Evolutionary conservation across 2,113 vertebrate genomes (phyloP).

Genomic region (Varanus salvator): DNA sequence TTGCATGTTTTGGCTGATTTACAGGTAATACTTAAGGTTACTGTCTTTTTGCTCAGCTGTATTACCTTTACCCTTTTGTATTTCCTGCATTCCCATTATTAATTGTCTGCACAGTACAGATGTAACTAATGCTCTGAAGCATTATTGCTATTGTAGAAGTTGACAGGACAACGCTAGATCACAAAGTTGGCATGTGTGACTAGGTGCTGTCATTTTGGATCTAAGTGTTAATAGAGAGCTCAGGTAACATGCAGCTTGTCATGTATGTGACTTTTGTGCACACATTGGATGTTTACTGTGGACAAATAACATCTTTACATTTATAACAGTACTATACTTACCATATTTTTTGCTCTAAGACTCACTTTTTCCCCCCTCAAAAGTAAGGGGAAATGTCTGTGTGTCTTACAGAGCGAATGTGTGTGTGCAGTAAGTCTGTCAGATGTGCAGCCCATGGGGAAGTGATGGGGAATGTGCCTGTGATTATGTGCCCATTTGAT

Average conservation of each 20-base stretch:
- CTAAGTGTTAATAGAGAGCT: neutral
- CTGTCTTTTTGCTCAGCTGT: neutral
- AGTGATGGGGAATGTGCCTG: too few relatives aligned
- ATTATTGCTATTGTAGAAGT: neutral
- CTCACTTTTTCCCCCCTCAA: too few relatives aligned
- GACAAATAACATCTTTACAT: neutral
- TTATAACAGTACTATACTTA: neutral
- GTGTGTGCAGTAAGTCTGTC: too few relatives aligned
- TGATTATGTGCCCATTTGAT: too few relatives aligned
- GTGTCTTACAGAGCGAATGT: too few relatives aligned
- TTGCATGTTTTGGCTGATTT: conserved; percentile 15
- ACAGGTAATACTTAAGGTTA: conserved; percentile 5
- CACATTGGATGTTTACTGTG: neutral
- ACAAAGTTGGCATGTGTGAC: neutral
- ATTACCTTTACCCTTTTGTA: neutral
- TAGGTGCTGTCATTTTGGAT: neutral
- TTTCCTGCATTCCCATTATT: conserved; percentile 26
- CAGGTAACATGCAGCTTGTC: neutral
- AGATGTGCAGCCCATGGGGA: too few relatives aligned
- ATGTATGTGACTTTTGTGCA: neutral
- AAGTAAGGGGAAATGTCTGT: too few relatives aligned
- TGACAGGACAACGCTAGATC: neutral
- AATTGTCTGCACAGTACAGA: neutral
- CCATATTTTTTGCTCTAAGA: too few relatives aligned
- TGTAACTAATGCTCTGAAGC: conserved; percentile 5